Evolutionary conservation across 2,797 vertebrate species (phyloP), one percentile per base, ranked within the genome.

Genomic region (Peromyscus aztecus): DNA sequence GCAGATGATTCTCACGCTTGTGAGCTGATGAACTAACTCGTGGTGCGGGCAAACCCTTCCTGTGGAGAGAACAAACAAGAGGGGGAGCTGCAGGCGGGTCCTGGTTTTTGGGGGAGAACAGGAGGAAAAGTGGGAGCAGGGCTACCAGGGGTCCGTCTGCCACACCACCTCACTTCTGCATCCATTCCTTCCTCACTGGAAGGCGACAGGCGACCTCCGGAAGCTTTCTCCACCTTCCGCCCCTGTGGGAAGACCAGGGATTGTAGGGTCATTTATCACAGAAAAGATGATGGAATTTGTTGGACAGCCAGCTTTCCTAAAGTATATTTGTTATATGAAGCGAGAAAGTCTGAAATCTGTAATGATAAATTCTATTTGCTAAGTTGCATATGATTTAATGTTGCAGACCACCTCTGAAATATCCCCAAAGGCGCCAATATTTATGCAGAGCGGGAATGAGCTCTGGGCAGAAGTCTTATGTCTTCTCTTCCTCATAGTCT

Each of bases 291-390:
- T 49, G 10, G 40, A 82, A 94, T 91, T 90, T 95, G 71, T 94
- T 78, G 21, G 96, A 65, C 21, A 91, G 43, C 77, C 69, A 76
- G 86, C 11, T 95, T 92, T 93, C 37, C 63, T 80, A 86, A 77
- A 76, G 67, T 90, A 24, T 37, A 86, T 92, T 96, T 96, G 59
- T 63, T 86, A 95, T 46, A 16, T 27, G 34, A 95, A 94, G 34
- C 78, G 19, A 95, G 77, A 96, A 95, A 89, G 46, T 90, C 59
- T 83, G 61, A 94, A 89, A 96, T 37, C 21, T 76, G 2, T 84
- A 77, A 83, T 77, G 77, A 94, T 83, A 92, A 96, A 91, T 82
- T 75, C 46, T 83, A 63, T 85, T 83, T 96, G 55, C 87, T 89
- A 83, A 86, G 75, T 34, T 77, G 3, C 21, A 46, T 86, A 83